Conservation (phyloP, 2,888 invertebrate genomes). For the Lasioglossum malachurum region DNA sequence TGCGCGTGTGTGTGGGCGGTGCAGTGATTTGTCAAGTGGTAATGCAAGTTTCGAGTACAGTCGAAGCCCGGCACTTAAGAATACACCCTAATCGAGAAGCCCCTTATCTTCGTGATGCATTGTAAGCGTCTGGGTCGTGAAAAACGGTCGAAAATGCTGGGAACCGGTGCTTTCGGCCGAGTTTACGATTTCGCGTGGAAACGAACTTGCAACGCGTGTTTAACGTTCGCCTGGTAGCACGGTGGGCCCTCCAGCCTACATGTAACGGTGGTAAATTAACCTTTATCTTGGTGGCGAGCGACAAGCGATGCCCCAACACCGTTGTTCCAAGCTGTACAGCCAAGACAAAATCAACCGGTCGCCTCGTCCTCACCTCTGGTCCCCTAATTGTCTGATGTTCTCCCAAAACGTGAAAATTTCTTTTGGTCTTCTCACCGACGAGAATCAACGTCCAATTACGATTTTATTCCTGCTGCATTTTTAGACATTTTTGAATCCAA, state of each 20-base stretch:
- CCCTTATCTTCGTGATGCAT: slow-evolving; percentile 47
- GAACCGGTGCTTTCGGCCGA: slow-evolving; percentile 9
- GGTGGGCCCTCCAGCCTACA: not conserved
- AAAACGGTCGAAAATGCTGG: slow-evolving; percentile 52
- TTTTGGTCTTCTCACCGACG: not conserved
- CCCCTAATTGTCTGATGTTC: not conserved
- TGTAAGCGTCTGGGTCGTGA: slow-evolving; percentile 32
- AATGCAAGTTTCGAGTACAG: slow-evolving; percentile 23
- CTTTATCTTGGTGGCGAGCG: slow-evolving; percentile 58
- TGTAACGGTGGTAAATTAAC: slow-evolving; percentile 61
- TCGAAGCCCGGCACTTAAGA: slow-evolving; percentile 47
- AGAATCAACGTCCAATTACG: not conserved
- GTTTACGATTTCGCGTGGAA: slow-evolving; percentile 63
- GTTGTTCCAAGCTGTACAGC: slow-evolving; percentile 17
- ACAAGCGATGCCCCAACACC: slow-evolving; percentile 42
- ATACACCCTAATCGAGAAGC: slow-evolving; percentile 42
- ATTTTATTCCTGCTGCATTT: not conserved
- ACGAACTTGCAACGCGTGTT: slow-evolving; percentile 41
- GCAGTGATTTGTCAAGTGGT: not conserved
- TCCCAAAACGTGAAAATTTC: not conserved
- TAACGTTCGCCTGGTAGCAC: slow-evolving; percentile 29
- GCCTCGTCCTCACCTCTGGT: not conserved
- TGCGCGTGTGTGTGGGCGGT: not conserved
- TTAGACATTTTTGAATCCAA: not conserved
- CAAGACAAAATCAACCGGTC: slow-evolving; percentile 24